phyloP scores from a whole-genome alignment of 2,888 invertebrate genomes.

The Sphaerophoria taeniata region DNA sequence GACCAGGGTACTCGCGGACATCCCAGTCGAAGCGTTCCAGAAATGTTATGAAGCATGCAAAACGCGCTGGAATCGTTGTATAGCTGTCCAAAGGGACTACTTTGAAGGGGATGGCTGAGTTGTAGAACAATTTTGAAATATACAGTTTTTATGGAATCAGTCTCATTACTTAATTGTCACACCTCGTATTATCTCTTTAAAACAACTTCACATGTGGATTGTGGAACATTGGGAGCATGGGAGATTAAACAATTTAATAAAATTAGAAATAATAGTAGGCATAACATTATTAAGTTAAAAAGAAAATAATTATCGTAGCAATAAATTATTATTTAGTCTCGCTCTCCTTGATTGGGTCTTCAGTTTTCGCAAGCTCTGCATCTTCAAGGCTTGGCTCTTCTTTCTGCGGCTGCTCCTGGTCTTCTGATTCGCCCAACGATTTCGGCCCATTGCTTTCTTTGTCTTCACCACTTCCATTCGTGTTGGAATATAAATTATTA shows the following conservation, averaged over 20 bases:
- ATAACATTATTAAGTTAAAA: conserved; percentile 33
- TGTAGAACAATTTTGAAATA: no score
- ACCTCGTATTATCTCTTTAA: conserved; percentile 20
- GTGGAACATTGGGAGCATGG: conserved; percentile 16
- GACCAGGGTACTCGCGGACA: no score
- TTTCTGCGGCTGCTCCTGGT: neutral
- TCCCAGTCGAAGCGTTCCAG: no score
- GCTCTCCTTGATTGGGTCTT: conserved; percentile 55
- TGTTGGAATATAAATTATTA: conserved; percentile 33
- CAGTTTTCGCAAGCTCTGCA: neutral
- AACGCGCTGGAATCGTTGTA: no score
- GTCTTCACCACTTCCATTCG: conserved; percentile 22
- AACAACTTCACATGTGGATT: conserved; percentile 22
- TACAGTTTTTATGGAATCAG: no score
- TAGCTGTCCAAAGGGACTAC: no score
- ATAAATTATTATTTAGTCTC: conserved; percentile 64
- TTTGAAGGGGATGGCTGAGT: no score
- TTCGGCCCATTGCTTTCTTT: conserved; percentile 17
- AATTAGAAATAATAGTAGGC: conserved; percentile 38
- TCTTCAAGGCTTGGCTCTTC: neutral
- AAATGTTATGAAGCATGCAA: no score
- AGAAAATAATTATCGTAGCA: conserved; percentile 2
- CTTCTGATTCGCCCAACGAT: conserved; percentile 36
- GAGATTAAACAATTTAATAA: conserved; percentile 45
- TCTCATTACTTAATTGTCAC: no score